phyloP scores from a whole-genome alignment of 2,888 invertebrate genomes.

The Thereva nobilitata region DNA sequence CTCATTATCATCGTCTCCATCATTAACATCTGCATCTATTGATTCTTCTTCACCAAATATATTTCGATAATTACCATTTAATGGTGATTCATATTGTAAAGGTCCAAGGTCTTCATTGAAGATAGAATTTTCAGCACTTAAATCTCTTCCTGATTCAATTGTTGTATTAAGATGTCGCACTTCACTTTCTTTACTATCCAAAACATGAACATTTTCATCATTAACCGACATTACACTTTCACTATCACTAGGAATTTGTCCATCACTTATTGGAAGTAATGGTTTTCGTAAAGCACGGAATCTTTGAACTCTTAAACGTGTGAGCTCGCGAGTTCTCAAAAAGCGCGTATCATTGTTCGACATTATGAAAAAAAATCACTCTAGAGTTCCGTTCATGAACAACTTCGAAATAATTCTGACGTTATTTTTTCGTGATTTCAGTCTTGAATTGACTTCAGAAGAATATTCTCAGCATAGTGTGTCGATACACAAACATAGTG shows the following conservation, averaged over 20 bases:
- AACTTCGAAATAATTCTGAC: too few relatives aligned
- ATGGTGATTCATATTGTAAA: constrained; percentile 10
- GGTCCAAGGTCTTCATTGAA: too few relatives aligned
- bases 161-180: too few relatives aligned
- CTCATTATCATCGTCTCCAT: too few relatives aligned
- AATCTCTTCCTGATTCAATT: constrained; percentile 8
- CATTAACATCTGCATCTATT: too few relatives aligned
- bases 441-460: too few relatives aligned
- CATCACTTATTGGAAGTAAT: constrained; percentile 5
- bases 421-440: too few relatives aligned
- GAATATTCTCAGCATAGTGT: too few relatives aligned
- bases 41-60: constrained; percentile 4
- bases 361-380: constrained; percentile 2
- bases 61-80: constrained; percentile 5
- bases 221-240: constrained; percentile 2
- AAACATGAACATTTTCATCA: constrained; percentile 6
- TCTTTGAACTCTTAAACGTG: constrained; percentile 12
- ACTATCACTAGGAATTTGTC: not conserved
- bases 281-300: constrained; percentile 1
- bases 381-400: too few relatives aligned
- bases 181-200: constrained; percentile 2
- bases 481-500: too few relatives aligned
- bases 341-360: constrained; percentile 5
- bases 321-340: constrained; percentile 9
- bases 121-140: constrained; percentile 7